Base-by-base conservation (phyloP, 1,140 invertebrate genomes). In the Mya arenaria region DNA sequence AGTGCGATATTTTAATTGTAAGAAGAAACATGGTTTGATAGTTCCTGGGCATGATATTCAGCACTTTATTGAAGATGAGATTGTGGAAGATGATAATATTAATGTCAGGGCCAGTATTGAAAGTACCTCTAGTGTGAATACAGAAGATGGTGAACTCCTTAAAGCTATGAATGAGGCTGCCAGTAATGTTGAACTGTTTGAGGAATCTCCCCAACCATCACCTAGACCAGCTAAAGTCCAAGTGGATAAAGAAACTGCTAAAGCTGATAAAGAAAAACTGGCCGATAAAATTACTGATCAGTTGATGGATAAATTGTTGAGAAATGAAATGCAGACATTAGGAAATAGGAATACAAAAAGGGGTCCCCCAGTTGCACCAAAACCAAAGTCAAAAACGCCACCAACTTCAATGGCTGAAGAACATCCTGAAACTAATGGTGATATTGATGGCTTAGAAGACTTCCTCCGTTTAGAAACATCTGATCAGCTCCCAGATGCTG, bases 1-100 rank as follows among this genome's bases (percentile, higher is more conserved):
- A 5, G 85, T 90, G 23, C 78, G 89, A 15, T 94, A 94, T 80
- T 93, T 94, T 78, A 87, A 82, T 4, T 94, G 93, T 83, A 56
- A 82, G 25, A 79, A 88, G 6, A 86, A 89, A 41, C 92, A 93
- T 84, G 93, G 93, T 4, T 74, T 94, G 1, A 91, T 94, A 84
- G 92, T 93, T 10, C 91, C 92, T 25, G 89, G 89, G 13, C 87
- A 89, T 84, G 89, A 92, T 28, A 83, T 92, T 19, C 73, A 58
- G 23, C 56, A 69, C 4, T 69, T 68, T 79, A 74, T 65, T 8
- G 13, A n/a, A 28, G 48, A 37, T 44, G 75, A 75, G 32, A 62
- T 72, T 10, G 6, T n/a, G n/a, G 82, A 79, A 17, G 80, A 55
- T 65, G 60, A 60, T 8, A 75, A 66, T 48, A 60, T 77, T 30